Conservation (phyloP, 2,113 vertebrate species). For the Tichodroma muraria region DNA sequence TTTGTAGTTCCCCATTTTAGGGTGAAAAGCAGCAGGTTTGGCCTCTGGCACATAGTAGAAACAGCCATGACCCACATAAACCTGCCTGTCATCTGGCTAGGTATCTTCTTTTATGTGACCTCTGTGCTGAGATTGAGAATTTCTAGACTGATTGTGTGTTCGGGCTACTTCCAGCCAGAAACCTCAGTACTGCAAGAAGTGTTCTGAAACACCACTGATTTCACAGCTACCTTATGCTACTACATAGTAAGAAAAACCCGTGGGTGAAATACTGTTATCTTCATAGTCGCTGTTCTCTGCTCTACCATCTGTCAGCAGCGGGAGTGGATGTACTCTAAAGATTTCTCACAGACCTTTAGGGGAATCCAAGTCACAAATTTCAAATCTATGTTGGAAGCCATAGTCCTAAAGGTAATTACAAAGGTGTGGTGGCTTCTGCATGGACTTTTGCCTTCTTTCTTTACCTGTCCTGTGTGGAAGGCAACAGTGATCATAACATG, state of each 20-base stretch:
- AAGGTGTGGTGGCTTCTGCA: background rate
- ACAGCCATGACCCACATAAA: background rate
- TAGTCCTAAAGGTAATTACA: background rate
- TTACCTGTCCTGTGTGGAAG: background rate
- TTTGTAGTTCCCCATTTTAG: background rate
- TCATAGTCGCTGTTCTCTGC: background rate
- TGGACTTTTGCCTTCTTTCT: background rate
- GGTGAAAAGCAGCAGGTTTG: background rate
- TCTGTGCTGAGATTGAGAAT: background rate
- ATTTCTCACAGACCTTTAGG: background rate
- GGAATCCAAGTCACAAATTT: background rate
- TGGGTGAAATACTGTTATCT: background rate
- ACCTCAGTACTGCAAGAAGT: background rate
- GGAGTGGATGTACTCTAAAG: background rate
- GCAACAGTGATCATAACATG: fast-evolving
- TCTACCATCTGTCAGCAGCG: background rate
- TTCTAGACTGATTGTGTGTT: background rate
- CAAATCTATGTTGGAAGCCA: background rate
- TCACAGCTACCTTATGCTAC: background rate
- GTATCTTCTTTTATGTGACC: background rate
- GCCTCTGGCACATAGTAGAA: background rate
- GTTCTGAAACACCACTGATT: background rate
- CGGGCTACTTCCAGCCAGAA: background rate
- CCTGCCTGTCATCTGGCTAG: background rate
- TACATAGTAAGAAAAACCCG: background rate